Evolutionary conservation across 2,797 vertebrate species (phyloP).

Genomic region (Telmatherina bonti): DNA sequence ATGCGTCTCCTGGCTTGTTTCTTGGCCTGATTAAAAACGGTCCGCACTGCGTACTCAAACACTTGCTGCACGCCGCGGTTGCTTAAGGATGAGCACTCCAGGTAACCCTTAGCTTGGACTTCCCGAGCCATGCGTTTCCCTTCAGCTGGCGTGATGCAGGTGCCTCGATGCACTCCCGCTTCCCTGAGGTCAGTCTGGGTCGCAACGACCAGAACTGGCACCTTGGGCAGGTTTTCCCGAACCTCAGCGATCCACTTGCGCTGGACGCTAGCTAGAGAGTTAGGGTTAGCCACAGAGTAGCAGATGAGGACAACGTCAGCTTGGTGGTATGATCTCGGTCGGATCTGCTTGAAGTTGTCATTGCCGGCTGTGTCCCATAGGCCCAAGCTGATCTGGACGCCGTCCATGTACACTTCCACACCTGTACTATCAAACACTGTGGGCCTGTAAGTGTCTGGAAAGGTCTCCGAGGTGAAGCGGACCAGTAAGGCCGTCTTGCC

Average conservation of each 20-base stretch:
- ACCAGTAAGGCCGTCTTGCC: conserved; percentile 95
- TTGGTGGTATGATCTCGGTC: conserved; percentile 95
- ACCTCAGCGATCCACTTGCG: conserved; percentile 93
- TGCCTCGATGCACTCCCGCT: conserved; percentile 80
- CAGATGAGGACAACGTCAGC: conserved; percentile 95
- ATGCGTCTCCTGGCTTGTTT: conserved; percentile 85
- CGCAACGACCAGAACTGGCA: conserved; percentile 93
- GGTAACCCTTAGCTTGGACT: conserved; percentile 91
- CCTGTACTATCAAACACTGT: conserved; percentile 97
- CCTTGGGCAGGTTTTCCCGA: conserved; percentile 87
- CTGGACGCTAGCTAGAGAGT: conserved; percentile 87
- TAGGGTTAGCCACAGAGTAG: conserved; percentile 94
- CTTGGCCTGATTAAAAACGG: conserved; percentile 87
- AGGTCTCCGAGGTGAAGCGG: conserved; percentile 96
- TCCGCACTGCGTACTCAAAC: conserved; percentile 93
- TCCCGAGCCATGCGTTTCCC: conserved; percentile 91
- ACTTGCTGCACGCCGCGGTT: conserved; percentile 96
- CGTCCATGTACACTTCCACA: conserved; percentile 96
- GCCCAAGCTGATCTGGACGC: conserved; percentile 92
- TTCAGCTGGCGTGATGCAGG: conserved; percentile 84
- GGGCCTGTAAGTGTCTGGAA: conserved; percentile 93
- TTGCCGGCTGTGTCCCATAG: conserved; percentile 97
- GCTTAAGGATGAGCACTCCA: conserved; percentile 94
- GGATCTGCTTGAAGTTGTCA: conserved; percentile 91
- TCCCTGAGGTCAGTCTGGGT: conserved; percentile 96